Conservation (phyloP, 2,113 vertebrate genomes). For the Galemys pyrenaicus region DNA sequence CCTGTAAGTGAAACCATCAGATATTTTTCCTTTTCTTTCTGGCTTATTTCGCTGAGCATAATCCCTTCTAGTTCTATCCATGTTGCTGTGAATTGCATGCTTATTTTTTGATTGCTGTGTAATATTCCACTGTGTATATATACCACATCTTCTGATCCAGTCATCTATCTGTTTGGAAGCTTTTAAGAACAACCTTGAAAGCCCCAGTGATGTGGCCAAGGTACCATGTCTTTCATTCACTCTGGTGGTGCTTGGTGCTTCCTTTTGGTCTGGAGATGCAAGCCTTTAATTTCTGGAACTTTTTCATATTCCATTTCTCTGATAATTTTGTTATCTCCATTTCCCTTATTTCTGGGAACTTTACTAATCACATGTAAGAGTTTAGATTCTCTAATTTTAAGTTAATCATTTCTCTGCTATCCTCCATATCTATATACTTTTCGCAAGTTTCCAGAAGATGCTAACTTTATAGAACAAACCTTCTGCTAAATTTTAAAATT, state of each 20-base stretch:
- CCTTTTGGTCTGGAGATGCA: background rate
- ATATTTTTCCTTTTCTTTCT: too few relatives aligned
- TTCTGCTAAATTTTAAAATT: conserved; percentile 35
- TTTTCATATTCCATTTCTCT: conserved; percentile 20
- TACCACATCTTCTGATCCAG: too few relatives aligned
- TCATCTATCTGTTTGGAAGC: too few relatives aligned
- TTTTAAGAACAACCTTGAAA: background rate
- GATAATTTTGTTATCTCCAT: conserved; percentile 11
- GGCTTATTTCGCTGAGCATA: too few relatives aligned
- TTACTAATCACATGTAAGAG: background rate
- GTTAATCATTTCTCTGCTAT: background rate
- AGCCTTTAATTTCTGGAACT: background rate
- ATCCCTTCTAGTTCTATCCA: too few relatives aligned
- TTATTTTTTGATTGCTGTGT: too few relatives aligned
- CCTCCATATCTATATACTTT: background rate
- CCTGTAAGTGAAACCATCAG: too few relatives aligned
- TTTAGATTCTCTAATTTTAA: conserved; percentile 20
- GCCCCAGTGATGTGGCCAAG: background rate
- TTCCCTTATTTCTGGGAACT: conserved; percentile 40
- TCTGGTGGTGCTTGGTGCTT: background rate
- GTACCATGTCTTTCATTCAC: background rate
- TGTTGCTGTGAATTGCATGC: too few relatives aligned
- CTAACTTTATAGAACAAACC: background rate
- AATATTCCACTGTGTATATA: too few relatives aligned
- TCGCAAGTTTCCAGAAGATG: conserved; percentile 16